Evolutionary conservation across 2,797 vertebrate genomes (phyloP).

Genomic region (Poecile montanus): DNA sequence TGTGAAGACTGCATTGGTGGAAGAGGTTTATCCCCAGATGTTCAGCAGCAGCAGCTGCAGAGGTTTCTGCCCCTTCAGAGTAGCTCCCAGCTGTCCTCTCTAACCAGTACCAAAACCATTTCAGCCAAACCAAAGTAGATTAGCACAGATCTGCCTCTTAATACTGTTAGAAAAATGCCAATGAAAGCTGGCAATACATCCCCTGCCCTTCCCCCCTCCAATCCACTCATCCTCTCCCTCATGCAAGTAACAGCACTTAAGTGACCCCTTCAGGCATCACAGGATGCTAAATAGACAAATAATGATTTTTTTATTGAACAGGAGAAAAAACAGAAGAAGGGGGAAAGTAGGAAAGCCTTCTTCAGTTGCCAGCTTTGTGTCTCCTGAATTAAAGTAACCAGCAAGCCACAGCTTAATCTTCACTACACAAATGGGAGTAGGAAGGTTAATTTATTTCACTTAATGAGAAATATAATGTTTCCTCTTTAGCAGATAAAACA

Average conservation of each 20-base stretch:
- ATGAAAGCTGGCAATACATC: neutral
- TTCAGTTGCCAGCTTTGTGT: neutral
- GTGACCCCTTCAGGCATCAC: slow-evolving; percentile 39
- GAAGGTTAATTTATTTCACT: neutral
- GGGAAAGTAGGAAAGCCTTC: neutral
- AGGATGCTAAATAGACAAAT: slow-evolving; percentile 35
- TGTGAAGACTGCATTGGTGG: neutral
- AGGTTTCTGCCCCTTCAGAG: neutral
- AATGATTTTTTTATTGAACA: slow-evolving; percentile 37
- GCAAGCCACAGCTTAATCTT: neutral
- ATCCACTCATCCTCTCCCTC: neutral
- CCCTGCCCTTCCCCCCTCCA: neutral
- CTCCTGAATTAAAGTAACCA: neutral
- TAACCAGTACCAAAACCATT: neutral
- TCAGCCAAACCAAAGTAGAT: neutral
- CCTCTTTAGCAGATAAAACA: neutral
- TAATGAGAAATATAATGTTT: neutral
- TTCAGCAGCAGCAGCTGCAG: neutral
- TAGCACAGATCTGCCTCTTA: neutral
- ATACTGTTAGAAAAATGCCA: neutral
- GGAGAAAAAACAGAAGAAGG: neutral
- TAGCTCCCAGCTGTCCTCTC: neutral
- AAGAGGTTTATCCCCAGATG: neutral
- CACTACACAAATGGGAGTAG: neutral
- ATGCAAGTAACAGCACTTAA: slow-evolving; percentile 13